A percentile compares a stretch with the other conserved stretches of the same genome.
Conservation (phyloP, 2,888 invertebrate genomes). For the Chorisops tibialis region DNA sequence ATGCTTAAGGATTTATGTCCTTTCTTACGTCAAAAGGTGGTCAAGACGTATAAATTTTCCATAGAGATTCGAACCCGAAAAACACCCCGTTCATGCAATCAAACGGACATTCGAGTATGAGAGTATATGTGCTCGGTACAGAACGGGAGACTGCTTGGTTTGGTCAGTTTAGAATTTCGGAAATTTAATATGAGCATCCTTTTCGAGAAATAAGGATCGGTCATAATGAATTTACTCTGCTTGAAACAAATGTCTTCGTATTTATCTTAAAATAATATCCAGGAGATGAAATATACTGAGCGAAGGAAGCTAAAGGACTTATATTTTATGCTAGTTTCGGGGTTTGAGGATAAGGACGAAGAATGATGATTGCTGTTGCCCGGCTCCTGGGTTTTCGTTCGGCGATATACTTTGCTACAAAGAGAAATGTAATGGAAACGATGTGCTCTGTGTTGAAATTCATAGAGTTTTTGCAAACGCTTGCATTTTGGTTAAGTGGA, state of each 20-base stretch:
- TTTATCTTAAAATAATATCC: conserved; percentile 32
- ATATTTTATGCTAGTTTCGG: too few species aligned
- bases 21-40: conserved; percentile 34
- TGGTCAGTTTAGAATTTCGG: conserved; percentile 34
- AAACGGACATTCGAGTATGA: neutral
- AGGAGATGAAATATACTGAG: conserved; percentile 20
- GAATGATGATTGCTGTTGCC: conserved; percentile 5
- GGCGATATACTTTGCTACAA: too few species aligned
- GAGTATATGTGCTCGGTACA: neutral
- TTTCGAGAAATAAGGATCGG: conserved; percentile 24
- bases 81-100: neutral
- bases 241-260: conserved; percentile 33
- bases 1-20: conserved; percentile 28
- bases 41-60: conserved; percentile 33
- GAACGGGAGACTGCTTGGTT: conserved; percentile 1
- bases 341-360: neutral
- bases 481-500: too few species aligned
- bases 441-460: too few species aligned
- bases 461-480: too few species aligned
- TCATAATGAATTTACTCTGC: conserved; percentile 25
- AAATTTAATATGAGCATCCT: conserved; percentile 34
- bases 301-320: neutral
- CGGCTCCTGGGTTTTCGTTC: neutral
- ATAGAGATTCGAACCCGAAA: conserved; percentile 6
- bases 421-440: too few species aligned